These are phyloP conservation scores for Campoplex nolae DNA, from an alignment of 2,888 invertebrate genomes.

Conservation along the genomic window DNA sequence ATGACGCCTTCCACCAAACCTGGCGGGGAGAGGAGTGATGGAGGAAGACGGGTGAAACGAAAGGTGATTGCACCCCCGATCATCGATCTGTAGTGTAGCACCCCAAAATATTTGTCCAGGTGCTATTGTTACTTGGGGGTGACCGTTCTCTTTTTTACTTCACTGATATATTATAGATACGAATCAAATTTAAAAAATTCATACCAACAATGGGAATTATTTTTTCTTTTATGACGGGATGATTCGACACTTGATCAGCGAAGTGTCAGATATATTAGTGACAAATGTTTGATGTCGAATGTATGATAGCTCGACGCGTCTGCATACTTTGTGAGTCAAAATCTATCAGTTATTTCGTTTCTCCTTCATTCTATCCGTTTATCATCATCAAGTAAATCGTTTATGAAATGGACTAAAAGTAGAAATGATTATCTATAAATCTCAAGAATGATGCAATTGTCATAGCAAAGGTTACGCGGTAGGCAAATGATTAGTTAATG, in stretches of 20 bases:
- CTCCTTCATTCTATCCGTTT: background rate
- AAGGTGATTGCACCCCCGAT: constrained; percentile 19
- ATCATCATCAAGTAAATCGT: background rate
- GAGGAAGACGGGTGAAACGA: constrained; percentile 28
- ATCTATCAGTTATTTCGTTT: background rate
- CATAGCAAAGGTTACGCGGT: background rate
- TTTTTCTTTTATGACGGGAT: constrained; percentile 4
- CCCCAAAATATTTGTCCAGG: constrained; percentile 62
- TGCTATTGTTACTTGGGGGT: constrained; percentile 48
- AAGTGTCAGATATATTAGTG: constrained; percentile 1
- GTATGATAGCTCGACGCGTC: background rate
- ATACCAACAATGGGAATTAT: background rate
- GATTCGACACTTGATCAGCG: background rate
- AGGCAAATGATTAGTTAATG: background rate
- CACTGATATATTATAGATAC: constrained; percentile 37
- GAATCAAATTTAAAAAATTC: constrained; percentile 11
- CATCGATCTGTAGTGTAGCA: constrained; percentile 53
- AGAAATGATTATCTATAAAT: background rate
- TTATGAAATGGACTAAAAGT: background rate
- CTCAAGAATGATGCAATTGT: background rate
- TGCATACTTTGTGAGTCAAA: background rate
- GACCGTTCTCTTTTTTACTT: constrained; percentile 51
- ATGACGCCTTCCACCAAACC: constrained; percentile 17
- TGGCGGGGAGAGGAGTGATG: background rate
- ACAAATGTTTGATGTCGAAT: constrained; percentile 9